Evolutionary conservation across 2,888 invertebrate species (phyloP), one percentile per base, ranked within the genome.

Genomic region (Junonia oenone): DNA sequence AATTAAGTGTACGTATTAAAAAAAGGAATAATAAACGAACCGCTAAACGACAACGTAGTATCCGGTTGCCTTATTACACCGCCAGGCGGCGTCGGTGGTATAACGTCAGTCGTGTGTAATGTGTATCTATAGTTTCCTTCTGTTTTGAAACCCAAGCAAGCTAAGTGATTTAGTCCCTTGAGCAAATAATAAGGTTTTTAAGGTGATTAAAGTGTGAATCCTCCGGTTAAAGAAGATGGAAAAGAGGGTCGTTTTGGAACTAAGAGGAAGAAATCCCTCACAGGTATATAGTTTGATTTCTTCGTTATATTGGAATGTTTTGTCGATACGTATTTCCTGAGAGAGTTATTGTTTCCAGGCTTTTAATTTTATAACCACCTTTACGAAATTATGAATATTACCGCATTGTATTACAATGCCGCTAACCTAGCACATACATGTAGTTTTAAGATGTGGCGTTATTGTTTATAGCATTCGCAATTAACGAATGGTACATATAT

Each of bases 221-320:
- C 65, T 64, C 62, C 68, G 64, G 71, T 67, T 71, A 65, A 55
- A 68, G 64, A 81, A 78, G 72, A 98, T 98, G 98, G 97, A 98
- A 92, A 98, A 98, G 88, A 95, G 98, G 90, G 95, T 99, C 92
- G 96, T 96, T 81, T 92, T 98, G 83, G 99, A 99, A 92, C 95
- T 96, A 91, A 93, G 98, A 81, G 98, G 98, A 87, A 94, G 95
- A 84, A 94, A 94, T 84, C 95, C 97, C 72, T 94, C 94, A 81
- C 95, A 97, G 93, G 98, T 98, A 93, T 94, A 93, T 79, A 53
- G 69, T 75, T 74, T 75, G 66, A 66, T 70, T 75, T 78, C 81
- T 81, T 79, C 76, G 68, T 73, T 82, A 60, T 79, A 81, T 77
- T 79, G 83, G 82, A 87, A 87, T 90, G 90, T 90, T 90, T 90